Percentiles rank a stretch among this genome's conserved stretches.
phyloP scores from a whole-genome alignment of 2,797 vertebrate species.

The Carapus acus region DNA sequence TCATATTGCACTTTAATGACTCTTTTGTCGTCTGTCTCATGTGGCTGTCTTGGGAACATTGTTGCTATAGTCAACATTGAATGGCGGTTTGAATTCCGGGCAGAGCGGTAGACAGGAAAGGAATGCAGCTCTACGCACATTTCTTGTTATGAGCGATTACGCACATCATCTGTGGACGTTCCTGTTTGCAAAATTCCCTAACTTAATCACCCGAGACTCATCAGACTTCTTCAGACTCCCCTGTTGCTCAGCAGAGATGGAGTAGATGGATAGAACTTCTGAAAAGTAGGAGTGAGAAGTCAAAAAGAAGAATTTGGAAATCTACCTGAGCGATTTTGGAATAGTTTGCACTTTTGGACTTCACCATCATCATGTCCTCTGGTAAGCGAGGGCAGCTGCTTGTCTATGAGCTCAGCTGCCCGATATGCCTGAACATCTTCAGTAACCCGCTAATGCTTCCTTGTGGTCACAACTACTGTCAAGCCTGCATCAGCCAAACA shows the following conservation, averaged over 20 bases:
- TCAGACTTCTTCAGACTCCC: slow-evolving; percentile 2
- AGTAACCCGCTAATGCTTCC: slow-evolving; percentile 60
- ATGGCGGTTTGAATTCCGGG: slow-evolving; percentile 16
- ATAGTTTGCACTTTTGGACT: no score
- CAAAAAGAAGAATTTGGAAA: slow-evolving; percentile 1
- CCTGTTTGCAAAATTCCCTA: slow-evolving; percentile 14
- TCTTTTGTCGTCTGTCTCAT: no score
- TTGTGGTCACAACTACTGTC: slow-evolving; percentile 76
- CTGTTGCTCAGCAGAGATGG: not conserved
- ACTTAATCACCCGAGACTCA: not conserved
- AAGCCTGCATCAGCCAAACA: slow-evolving; percentile 50
- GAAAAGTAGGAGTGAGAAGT: slow-evolving; percentile 1
- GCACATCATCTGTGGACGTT: slow-evolving; percentile 4
- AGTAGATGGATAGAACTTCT: not conserved
- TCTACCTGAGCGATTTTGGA: not conserved
- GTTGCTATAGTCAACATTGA: slow-evolving; percentile 35
- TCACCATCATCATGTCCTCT: slow-evolving; percentile 40
- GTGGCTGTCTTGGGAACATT: slow-evolving; percentile 11
- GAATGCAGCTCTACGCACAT: slow-evolving; percentile 48
- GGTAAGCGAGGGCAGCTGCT: slow-evolving; percentile 53
- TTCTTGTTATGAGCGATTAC: slow-evolving; percentile 15
- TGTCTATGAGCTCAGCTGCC: slow-evolving; percentile 67
- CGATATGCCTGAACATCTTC: slow-evolving; percentile 70
- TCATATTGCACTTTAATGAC: no score
- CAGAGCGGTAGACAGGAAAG: slow-evolving; percentile 12